Percentiles rank a stretch among this genome's conserved stretches.
phyloP scores from a whole-genome alignment of 2,888 invertebrate species.

The Germaria angustata region DNA sequence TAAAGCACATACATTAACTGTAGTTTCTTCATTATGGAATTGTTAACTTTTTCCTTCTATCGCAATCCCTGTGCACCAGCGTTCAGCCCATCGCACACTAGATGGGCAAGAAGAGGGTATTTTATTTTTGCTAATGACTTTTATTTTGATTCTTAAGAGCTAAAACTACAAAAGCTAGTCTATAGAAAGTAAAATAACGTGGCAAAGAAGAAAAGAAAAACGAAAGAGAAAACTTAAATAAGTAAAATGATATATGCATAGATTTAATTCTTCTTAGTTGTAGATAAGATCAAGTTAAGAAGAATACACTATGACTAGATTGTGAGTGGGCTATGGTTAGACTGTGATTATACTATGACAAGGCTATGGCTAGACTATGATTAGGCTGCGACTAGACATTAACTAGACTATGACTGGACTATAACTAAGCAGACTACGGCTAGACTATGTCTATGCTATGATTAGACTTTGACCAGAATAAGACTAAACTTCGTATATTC shows the following conservation, averaged over 20 bases:
- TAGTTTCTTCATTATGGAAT: conserved; percentile 12
- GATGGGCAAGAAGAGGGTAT: background rate
- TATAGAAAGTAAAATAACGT: background rate
- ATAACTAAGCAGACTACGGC: too few species aligned
- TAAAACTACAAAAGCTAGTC: background rate
- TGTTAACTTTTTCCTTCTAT: background rate
- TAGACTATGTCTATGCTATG: background rate
- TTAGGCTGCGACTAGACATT: background rate
- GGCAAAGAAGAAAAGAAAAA: background rate
- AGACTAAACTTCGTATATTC: background rate
- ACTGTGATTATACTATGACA: background rate
- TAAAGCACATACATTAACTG: conserved; percentile 9
- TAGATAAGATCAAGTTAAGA: too few species aligned
- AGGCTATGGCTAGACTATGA: background rate
- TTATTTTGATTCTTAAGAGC: background rate
- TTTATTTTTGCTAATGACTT: background rate
- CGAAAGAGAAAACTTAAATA: background rate
- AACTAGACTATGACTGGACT: background rate
- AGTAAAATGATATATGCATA: too few species aligned
- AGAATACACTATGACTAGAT: background rate
- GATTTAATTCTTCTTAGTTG: too few species aligned
- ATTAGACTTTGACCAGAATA: background rate
- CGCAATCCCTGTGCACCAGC: background rate
- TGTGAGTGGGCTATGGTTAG: background rate
- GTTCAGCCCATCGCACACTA: background rate